These are phyloP conservation scores for Pampus argenteus DNA, from an alignment of 2,797 vertebrate species.

Conservation along the genomic window DNA sequence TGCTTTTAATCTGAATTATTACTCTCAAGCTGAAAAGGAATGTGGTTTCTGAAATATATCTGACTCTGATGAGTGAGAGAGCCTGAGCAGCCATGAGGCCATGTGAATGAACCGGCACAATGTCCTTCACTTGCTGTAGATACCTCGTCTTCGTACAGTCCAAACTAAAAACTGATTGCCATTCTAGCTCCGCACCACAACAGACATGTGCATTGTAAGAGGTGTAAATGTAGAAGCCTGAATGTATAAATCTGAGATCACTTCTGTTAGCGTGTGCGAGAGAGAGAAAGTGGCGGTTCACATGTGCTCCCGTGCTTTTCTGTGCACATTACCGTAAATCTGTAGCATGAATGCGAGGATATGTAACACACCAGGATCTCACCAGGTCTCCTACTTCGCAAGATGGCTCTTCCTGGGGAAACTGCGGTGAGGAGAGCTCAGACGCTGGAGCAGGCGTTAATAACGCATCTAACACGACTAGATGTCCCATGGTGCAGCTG, in stretches of 20 bases:
- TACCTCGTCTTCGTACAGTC: conserved; percentile 45
- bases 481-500: conserved; percentile 77
- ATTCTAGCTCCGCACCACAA: conserved; percentile 12
- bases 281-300: conserved; percentile 13
- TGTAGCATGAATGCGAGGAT: conserved; percentile 34
- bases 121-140: conserved; percentile 26
- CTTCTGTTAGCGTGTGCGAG: conserved; percentile 14
- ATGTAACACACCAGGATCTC: conserved; percentile 49
- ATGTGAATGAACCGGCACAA: conserved; percentile 51
- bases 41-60: conserved; percentile 60
- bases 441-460: conserved; percentile 76
- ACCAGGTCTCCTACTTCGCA: conserved; percentile 25
- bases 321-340: conserved; percentile 35
- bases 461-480: conserved; percentile 74
- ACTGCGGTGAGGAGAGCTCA: conserved; percentile 77
- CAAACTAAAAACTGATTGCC: conserved; percentile 13
- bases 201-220: conserved; percentile 16
- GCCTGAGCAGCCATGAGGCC: conserved; percentile 47
- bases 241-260: not conserved
- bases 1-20: conserved; percentile 25
- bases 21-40: conserved; percentile 10
- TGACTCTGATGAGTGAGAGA: conserved; percentile 58
- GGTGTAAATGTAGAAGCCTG: not conserved
- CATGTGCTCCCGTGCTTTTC: conserved; percentile 11
- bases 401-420: conserved; percentile 57